Evolutionary conservation across 2,797 vertebrate genomes (phyloP), one percentile per base, ranked within the genome.

Genomic region (Tarsius wallacei): DNA sequence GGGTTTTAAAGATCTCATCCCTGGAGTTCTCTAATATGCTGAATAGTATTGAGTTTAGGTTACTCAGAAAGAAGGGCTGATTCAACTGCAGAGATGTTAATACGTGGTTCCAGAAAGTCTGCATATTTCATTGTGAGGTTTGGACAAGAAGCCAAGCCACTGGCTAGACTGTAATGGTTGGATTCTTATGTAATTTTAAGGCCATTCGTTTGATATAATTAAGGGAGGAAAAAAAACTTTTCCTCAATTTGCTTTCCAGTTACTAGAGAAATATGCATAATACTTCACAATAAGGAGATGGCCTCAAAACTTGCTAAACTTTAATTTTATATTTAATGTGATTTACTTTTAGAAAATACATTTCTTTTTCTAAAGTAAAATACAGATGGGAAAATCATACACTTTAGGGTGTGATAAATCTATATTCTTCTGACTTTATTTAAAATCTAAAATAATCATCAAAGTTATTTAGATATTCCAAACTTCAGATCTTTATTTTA

Each of bases 61-160:
- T 96, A 90, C 68, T 61, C 53, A 83, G 64, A 95, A 90, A 80
- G 89, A 94, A 97, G 70, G 94, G 82, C 96, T 97, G 94, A 97
- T 93, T 96, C 96, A 71, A 78, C 96, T 87, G 33, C 85, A 83
- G 93, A 81, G 90, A 95, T 91, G 96, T 95, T 84, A 97, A 96
- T 93, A 93, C 82, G 92, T 94, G 98, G 97, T 97, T 98, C 98
- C 97, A 97, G 96, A 90, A 96, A 97, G 98, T 98, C 97, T 98
- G 94, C 97, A 64, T 96, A 89, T 96, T 97, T 97, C 82, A 84
- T 81, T 97, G 90, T 97, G 97, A 98, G 97, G 93, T 96, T 97
- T 97, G 90, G 97, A 96, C 78, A 85, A 93, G 97, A 90, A 96
- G 96, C 97, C 95, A 98, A 97, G 93, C 94, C 97, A 95, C 96